Percentiles rank a stretch among this genome's conserved stretches.
These are phyloP conservation scores for Phenacoccus solenopsis DNA, from an alignment of 1,140 invertebrate genomes.

Conservation along the genomic window DNA sequence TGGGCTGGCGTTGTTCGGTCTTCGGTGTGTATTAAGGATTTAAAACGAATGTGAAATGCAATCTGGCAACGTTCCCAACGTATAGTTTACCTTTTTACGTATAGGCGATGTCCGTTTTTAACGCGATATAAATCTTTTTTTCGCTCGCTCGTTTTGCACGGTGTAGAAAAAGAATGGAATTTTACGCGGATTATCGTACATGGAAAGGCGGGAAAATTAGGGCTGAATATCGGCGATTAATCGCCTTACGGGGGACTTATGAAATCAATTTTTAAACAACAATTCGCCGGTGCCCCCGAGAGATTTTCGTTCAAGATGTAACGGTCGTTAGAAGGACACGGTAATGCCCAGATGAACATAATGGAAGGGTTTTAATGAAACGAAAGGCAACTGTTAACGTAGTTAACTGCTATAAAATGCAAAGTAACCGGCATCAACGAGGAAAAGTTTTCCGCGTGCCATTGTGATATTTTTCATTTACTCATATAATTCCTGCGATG, in stretches of 20 bases:
- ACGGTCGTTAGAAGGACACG: background rate
- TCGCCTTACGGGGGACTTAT: background rate
- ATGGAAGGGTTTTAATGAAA: slow-evolving; percentile 2
- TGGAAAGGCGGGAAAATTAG: background rate
- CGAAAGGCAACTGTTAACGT: background rate
- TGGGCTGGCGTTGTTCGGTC: no score
- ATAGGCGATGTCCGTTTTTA: background rate
- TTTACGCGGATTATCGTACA: background rate
- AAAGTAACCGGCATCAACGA: background rate
- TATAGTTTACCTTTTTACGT: background rate
- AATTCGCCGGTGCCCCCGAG: no score
- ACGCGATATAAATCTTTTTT: background rate
- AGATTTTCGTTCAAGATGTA: no score
- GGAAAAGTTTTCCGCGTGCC: background rate
- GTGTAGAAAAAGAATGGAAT: background rate
- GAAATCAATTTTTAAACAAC: background rate
- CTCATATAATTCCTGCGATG: background rate
- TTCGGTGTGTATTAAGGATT: background rate
- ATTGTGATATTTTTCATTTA: background rate
- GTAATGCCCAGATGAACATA: background rate
- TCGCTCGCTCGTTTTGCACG: background rate
- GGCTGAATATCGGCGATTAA: background rate
- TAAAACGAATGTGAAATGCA: background rate
- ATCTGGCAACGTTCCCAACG: background rate
- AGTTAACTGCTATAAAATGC: background rate